Base-by-base conservation (phyloP, 2,797 vertebrate genomes). In the Acanthurus lineatus region DNA sequence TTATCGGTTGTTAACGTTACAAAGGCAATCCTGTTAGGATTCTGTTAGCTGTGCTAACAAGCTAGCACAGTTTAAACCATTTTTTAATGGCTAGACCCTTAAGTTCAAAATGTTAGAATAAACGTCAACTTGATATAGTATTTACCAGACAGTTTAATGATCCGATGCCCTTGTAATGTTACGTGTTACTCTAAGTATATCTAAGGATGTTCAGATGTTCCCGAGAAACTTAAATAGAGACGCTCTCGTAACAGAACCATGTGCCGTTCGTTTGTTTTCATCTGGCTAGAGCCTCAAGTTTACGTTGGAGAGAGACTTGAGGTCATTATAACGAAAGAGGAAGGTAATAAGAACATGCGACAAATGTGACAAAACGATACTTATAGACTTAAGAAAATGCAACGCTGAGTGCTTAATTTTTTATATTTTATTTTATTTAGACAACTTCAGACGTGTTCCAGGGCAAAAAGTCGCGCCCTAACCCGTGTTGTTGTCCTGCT, bases 211-310 rank as follows among this genome's bases (percentile, higher is more conserved):
- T 32, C 9, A 0, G 14, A 0, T 56, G 62, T 16, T 62, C 5
- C n/a, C 0, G 48, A 22, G 53, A 71, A 83, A 89, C 75, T 82
- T 73, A 69, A 2, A 59, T 45, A 3, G n/a, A 48, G 32, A 2
- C 52, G 57, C 5, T 56, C 25, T 25, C n/a, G 51, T 32, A 59
- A 58, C 65, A 57, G 16, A 76, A 77, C 90, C 92, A 90, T 92
- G 92, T 90, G 93, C 81, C 76, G 3, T 48, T 78, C 73, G 86
- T 89, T 94, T 93, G 92, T 94, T 94, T 88, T 94, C 77, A 82
- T 92, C 80, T 69, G 15, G 17, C 14, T 67, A 28, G 19, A 71
- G 58, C 17, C 48, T 81, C 57, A 4, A 81, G 86, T 87, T 84
- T 67, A 62, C 64, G 17, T 57, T 25, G 7, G 67, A 49, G 11